phyloP scores from a whole-genome alignment of 2,113 vertebrate genomes.

The Tinamus guttatus region DNA sequence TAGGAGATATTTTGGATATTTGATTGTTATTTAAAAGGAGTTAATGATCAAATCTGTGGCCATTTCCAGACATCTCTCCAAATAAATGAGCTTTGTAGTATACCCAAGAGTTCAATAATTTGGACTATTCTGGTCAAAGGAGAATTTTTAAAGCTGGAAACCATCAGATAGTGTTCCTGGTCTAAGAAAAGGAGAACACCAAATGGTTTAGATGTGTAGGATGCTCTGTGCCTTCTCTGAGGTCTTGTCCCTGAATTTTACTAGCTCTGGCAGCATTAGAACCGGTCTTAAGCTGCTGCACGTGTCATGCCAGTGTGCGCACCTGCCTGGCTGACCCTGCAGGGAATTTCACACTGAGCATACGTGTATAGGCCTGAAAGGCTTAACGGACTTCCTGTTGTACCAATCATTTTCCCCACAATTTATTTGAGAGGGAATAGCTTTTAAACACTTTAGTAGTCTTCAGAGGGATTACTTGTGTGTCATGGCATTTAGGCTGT shows the following conservation, averaged over 20 bases:
- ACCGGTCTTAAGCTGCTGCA: background rate
- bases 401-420: accelerated
- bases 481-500: conserved; percentile 10
- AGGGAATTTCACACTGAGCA: accelerated
- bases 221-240: background rate
- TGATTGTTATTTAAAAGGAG: no score
- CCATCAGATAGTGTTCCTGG: background rate
- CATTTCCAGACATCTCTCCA: background rate
- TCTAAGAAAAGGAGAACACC: background rate
- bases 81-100: background rate
- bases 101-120: background rate
- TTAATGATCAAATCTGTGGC: background rate
- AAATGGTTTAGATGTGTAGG: background rate
- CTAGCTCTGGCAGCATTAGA: background rate
- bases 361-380: background rate
- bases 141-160: background rate
- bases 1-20: no score
- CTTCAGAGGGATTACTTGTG: conserved; percentile 45
- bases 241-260: background rate
- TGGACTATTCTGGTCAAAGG: background rate
- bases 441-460: background rate
- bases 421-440: background rate
- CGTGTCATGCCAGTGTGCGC: accelerated
- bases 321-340: background rate
- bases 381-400: background rate